Base-by-base conservation (phyloP, 2,888 invertebrate genomes). In the Leucophenga montana region DNA sequence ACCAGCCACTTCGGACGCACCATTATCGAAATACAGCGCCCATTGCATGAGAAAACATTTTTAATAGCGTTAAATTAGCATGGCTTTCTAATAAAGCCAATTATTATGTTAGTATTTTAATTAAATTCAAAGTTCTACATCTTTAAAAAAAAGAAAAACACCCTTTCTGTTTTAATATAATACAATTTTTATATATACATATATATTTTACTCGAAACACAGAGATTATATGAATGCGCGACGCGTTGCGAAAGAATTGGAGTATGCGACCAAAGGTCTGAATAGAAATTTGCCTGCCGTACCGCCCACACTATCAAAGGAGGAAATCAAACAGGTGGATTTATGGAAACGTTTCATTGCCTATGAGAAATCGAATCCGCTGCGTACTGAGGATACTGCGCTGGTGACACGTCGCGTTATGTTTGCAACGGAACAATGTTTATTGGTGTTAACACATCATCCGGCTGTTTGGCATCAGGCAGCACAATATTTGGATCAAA, bases 401-500 rank as follows among this genome's bases (percentile, higher is more conserved):
- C 89, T 97, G 11, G 94, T 98, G 11, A 97, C 98, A 0, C 93
- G 96, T 67, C 90, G 99, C 75, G 99, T 99, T 0, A 97, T 98
- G 93, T 99, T 99, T 90, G 98, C 99, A 0, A 97, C 99, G 75
- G 99, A 99, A 86, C 99, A 99, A 89, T 97, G 98, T 80, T 90
- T 99, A 62, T 90, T 99, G 57, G 99, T 99, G 85, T 90, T 99
- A 46, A 97, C 98, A 0, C 98, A 98, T 89, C 98, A 99, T 88
- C 97, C 99, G 0, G 99, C 99, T 77, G 96, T 99, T 71, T 99
- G 99, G 99, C 97, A 97, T 88, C 99, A 99, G 89, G 98, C 99
- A 0, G 98, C 99, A 0, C 95, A 97, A 86, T 99, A 97, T 90
- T 91, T 99, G 61, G 98, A 99, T 88, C 94, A 97, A 85, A 97